Conservation (phyloP, 2,888 invertebrate species). For the Byasa hedistus region DNA sequence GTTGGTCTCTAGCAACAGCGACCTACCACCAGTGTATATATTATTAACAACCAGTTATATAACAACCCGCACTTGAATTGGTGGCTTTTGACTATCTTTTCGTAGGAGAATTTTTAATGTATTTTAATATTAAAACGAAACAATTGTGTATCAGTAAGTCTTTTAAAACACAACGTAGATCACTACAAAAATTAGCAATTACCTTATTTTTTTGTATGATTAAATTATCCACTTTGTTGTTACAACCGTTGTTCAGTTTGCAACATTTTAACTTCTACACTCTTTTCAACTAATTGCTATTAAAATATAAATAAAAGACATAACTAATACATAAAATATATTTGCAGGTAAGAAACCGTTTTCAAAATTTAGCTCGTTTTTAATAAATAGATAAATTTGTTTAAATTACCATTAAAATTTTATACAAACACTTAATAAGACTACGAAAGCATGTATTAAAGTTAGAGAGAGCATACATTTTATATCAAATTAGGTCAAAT, state of each 20-base stretch:
- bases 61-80: too few relatives aligned
- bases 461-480: background rate
- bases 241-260: background rate
- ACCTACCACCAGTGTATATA: too few relatives aligned
- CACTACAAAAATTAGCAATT: background rate
- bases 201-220: background rate
- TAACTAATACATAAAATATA: background rate
- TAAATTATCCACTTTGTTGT: background rate
- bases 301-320: too few relatives aligned
- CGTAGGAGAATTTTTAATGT: too few relatives aligned
- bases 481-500: background rate
- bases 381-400: background rate
- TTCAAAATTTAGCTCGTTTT: background rate
- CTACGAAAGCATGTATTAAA: background rate
- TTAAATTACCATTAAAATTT: background rate
- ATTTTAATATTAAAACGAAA: too few relatives aligned
- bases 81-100: too few relatives aligned
- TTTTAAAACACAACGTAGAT: background rate
- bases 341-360: background rate
- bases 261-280: background rate
- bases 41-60: too few relatives aligned
- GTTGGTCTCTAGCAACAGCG: too few relatives aligned
- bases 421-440: background rate
- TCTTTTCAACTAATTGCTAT: background rate
- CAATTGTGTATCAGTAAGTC: background rate